A percentile compares a stretch with the other conserved stretches of the same genome.
Conservation (phyloP, 2,888 invertebrate genomes). For the Rugalucina vietnamica region DNA sequence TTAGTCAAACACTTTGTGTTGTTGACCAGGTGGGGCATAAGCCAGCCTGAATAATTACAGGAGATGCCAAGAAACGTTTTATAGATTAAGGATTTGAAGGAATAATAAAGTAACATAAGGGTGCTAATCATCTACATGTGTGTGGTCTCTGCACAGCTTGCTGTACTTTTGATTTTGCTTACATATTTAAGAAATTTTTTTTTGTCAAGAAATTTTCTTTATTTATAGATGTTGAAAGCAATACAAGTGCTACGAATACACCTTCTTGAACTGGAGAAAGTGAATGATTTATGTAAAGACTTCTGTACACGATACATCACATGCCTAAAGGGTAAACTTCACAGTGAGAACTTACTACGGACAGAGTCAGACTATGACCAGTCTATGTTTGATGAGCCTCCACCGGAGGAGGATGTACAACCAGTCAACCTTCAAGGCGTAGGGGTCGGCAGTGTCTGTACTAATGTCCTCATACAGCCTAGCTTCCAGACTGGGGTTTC, state of each 20-base stretch:
- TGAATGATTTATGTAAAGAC: constrained; percentile 96
- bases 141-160: no score
- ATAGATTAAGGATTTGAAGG: no score
- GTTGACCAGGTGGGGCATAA: no score
- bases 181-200: no score
- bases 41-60: no score
- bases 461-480: constrained; percentile 77
- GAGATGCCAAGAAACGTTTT: no score
- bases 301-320: constrained; percentile 96
- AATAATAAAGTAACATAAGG: no score
- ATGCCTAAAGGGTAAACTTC: constrained; percentile 90
- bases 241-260: constrained; percentile 96
- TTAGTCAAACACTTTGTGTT: no score
- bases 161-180: no score
- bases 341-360: constrained; percentile 82
- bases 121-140: no score
- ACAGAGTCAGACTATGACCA: constrained; percentile 72
- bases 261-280: constrained; percentile 95
- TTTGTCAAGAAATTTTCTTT: no score
- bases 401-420: constrained; percentile 49
- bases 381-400: constrained; percentile 71
- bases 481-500: constrained; percentile 73
- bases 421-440: constrained; percentile 56
- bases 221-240: constrained; percentile 91
- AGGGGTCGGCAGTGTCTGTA: constrained; percentile 58